Evolutionary conservation across 2,888 invertebrate genomes (phyloP).

Genomic region (Apodemia duryi): DNA sequence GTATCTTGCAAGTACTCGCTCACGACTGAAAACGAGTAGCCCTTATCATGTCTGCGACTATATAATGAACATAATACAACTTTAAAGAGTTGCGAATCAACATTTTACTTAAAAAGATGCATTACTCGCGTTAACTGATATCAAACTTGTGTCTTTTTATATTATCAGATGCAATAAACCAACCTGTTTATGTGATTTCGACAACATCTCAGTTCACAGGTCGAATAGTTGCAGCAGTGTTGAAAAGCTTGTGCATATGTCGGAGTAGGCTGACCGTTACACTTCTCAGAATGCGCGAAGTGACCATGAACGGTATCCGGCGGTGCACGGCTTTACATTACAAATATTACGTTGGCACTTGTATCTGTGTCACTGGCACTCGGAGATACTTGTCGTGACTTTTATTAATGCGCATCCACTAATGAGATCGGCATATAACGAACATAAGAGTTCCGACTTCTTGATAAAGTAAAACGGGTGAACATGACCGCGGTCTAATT

Average conservation of each 20-base stretch:
- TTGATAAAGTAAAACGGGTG: slow-evolving; percentile 26
- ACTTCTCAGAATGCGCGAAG: slow-evolving; percentile 57
- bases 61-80: background rate
- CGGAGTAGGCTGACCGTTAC: slow-evolving; percentile 55
- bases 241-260: slow-evolving; percentile 58
- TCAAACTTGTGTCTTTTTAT: slow-evolving; percentile 18
- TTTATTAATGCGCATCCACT: slow-evolving; percentile 47
- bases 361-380: slow-evolving; percentile 59
- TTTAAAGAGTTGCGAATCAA: background rate
- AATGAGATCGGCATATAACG: slow-evolving; percentile 47
- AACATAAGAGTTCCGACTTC: slow-evolving; percentile 34
- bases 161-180: slow-evolving; percentile 27
- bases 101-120: slow-evolving; percentile 1
- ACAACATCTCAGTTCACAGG: slow-evolving; percentile 53
- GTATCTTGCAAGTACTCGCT: slow-evolving; percentile 20
- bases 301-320: slow-evolving; percentile 54
- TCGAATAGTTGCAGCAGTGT: slow-evolving; percentile 43
- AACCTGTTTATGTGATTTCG: slow-evolving; percentile 28
- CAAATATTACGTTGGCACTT: slow-evolving; percentile 55
- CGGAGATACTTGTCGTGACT: slow-evolving; percentile 49
- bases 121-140: slow-evolving; percentile 7
- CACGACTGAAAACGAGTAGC: slow-evolving; percentile 34
- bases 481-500: slow-evolving; percentile 38
- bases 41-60: slow-evolving; percentile 27
- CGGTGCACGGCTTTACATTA: slow-evolving; percentile 48